Evolutionary conservation across 2,888 invertebrate genomes (phyloP), one percentile per base, ranked within the genome.

Genomic region (Geophilus truncorum): DNA sequence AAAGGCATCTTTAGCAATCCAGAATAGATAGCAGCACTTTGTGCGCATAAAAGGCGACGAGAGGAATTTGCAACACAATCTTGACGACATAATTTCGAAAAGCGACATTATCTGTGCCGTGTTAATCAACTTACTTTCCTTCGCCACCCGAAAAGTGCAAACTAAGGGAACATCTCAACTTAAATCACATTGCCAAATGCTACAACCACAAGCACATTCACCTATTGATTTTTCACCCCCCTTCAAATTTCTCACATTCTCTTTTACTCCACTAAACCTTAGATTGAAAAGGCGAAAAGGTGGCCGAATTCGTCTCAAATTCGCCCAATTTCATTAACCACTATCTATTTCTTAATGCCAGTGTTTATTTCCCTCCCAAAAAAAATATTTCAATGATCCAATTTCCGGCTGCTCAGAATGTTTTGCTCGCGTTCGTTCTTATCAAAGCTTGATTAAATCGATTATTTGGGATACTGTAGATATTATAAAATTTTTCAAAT

Each of bases 141-240:
- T 5, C 23, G 1, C 10, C 10, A 62, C n/a, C 21, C 21, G 57
- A 62, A 23, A 62, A 40, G 40, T 40, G 40, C 40, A 62, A 62
- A 62, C 21, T 62, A 62, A 62, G 10, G 10, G 23, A 7, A 21
- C 9, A 62, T 23, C 23, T 23, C 23, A 21, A 62, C 57, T 62
- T 62, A 62, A 62, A 62, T 62, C 57, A 62, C 57, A 62, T 23
- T 62, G 57, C n/a, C 57, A 62, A 62, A 62, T 62, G 57, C 57
- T 62, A 62, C 57, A 62, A 62, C 57, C 57, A 62, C 57, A 62
- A 62, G 57, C 57, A 62, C 57, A 62, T 62, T 62, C 57, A 62
- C 57, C 57, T 62, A 62, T 62, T 18, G 57, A 62, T 62, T 62
- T 62, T 62, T 62, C 57, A 62, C 21, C 57, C 57, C 23, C 18